Evolutionary conservation across 2,113 vertebrate species (phyloP).

Genomic region (Pseudorhombus dupliciocellatus): DNA sequence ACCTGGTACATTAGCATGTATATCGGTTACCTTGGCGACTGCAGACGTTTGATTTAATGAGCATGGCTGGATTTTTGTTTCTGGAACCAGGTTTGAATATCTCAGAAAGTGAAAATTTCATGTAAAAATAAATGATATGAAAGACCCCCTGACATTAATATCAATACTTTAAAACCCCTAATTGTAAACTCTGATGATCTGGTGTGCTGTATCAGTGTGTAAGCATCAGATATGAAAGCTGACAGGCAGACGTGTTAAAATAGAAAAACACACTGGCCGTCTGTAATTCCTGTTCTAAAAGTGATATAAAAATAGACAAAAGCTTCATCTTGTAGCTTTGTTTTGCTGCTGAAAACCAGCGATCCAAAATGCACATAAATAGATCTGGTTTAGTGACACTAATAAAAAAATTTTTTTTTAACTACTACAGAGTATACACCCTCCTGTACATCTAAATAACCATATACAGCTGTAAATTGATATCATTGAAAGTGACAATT

Average conservation of each 20-base stretch:
- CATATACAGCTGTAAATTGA: background rate
- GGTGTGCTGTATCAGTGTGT: background rate
- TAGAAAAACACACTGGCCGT: background rate
- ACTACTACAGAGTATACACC: background rate
- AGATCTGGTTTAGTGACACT: background rate
- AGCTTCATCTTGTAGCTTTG: constrained; percentile 38
- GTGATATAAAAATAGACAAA: constrained; percentile 37
- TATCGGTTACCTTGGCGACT: background rate
- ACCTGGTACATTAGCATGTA: background rate
- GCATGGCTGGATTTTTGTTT: background rate
- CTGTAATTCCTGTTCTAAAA: background rate
- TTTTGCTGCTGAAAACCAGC: constrained; percentile 19
- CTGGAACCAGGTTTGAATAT: background rate
- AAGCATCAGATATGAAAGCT: background rate
- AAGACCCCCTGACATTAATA: background rate
- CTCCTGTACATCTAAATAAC: background rate
- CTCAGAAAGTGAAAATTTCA: background rate
- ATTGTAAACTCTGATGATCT: background rate
- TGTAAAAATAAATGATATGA: background rate
- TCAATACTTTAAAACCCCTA: no score
- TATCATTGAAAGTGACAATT: no score
- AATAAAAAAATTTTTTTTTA: no score
- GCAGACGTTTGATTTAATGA: background rate
- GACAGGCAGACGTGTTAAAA: background rate
- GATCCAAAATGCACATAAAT: constrained; percentile 24